Conservation (phyloP, 2,888 invertebrate species). For the Rhopalosiphum nymphaeae region DNA sequence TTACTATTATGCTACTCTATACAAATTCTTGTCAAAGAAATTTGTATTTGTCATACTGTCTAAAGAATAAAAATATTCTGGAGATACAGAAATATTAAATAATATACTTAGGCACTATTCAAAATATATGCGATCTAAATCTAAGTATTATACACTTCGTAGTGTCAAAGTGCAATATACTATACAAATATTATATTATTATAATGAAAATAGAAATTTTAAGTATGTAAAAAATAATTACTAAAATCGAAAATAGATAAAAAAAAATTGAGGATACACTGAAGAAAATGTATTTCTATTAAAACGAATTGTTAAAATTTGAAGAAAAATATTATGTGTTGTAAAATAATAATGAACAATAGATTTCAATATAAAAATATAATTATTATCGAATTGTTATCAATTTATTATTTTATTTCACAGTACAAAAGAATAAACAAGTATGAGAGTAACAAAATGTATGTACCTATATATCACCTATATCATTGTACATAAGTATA, state of each 20-base stretch:
- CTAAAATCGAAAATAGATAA: not conserved
- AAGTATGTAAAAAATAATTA: not conserved
- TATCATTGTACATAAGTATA: too few species aligned
- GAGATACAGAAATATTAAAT: not conserved
- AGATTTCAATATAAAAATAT: not conserved
- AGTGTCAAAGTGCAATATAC: not conserved
- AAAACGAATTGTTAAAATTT: not conserved
- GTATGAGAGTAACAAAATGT: not conserved
- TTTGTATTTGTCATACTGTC: not conserved
- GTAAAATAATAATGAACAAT: not conserved
- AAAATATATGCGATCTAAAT: not conserved
- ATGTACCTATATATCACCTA: too few species aligned
- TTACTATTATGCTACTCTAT: not conserved
- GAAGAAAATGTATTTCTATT: not conserved
- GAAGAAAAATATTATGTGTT: not conserved
- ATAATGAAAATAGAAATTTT: not conserved
- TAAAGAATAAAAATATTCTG: not conserved
- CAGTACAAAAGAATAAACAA: not conserved
- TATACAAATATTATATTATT: not conserved
- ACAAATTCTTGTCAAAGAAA: not conserved
- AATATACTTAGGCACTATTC: not conserved
- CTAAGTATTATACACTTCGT: not conserved
- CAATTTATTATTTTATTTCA: not conserved
- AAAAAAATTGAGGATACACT: not conserved
- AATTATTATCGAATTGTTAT: not conserved